Evolutionary conservation across 2,888 invertebrate species (phyloP), one percentile per base, ranked within the genome.

Genomic region (Molorchus minor): DNA sequence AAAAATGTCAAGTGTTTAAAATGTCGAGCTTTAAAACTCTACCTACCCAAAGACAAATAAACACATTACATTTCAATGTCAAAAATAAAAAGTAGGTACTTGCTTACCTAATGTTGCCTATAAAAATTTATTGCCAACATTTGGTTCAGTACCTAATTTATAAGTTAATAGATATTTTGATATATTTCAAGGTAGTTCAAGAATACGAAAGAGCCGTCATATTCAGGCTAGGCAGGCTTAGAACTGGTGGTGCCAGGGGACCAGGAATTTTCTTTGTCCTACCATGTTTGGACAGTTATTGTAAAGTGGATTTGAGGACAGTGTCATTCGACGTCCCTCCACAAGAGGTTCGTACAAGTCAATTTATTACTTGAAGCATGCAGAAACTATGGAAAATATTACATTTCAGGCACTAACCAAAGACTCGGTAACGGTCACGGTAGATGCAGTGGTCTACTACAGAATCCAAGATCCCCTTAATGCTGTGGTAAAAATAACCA

Each of bases 261-360:
- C 89, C 93, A n/a, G 95, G 95, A 0, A 88, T 96, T 64, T 97
- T 97, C 81, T 96, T 97, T 80, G 89, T 97, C 5, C 83, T 98
- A 62, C 97, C 97, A 0, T 98, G 97, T 80, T 91, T 97, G 54
- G 97, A 96, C 77, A 91, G 89, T 43, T 97, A 95, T 79, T 89
- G 92, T 57, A 95, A 93, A 80, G 94, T 98, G 36, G 97, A 98
- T 80, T 83, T 97, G 56, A 86, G 97, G 63, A 96, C 96, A 0
- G 93, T 97, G 0, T 94, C 96, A 0, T 98, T 97, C 77, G 96
- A 97, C 82, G 96, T 98, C 0, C 96, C 97, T 40, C 95, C 96
- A 0, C 97, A 98, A 84, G 96, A 97, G 86, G 94, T 96, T 79
- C 77, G 64, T 67, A 51, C 40, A 36, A 15, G 49, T 52, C 40